Base-by-base conservation (phyloP, 2,113 vertebrate species). In the Rhinoptilus africanus region DNA sequence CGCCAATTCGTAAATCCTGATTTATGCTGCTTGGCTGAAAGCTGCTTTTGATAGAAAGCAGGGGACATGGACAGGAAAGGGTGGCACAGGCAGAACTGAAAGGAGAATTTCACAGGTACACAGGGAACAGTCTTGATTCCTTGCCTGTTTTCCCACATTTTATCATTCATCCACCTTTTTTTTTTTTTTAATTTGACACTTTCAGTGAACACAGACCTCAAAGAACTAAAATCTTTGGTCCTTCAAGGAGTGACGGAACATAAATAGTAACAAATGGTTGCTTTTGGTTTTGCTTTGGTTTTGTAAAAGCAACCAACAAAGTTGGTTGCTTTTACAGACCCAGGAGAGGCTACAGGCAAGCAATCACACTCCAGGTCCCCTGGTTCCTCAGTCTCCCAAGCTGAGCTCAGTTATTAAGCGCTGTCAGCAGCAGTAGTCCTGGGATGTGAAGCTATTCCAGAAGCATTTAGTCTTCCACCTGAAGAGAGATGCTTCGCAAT, bases 51-150 rank as follows among this genome's bases (percentile, higher is more conserved):
- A 88, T 86, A 56, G 56, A 93, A 78, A 71, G 39, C 48, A 39
- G 4, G 4, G 24, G 19, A 84, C 26, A 5, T 23, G 48, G 66
- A 60, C 39, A 91, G 48, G 43, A 92, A 80, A 21, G 73, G 23
- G 59, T 86, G 53, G 34, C 0, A 0, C n/a, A 84, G 43, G 51
- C 76, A 85, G 51, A 92, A 85, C 34, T 27, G 53, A 94, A 77
- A 93, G 43, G 34, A 89, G 48, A 81, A 91, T 81, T 96, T 91
- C 88, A 94, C 92, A 95, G 32, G 60, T 91, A 82, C 30, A 32
- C 11, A 8, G 30, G 60, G 54, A 94, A 67, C 51, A 74, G 69
- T 86, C 72, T 78, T 67, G 54, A 75, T 71, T 92, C 76, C 79
- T 89, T 60, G 48, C 80, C 45, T 62, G 34, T 83, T 88, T 86